Base-by-base conservation (phyloP, 1,140 invertebrate genomes). In the Antheraea pernyi region DNA sequence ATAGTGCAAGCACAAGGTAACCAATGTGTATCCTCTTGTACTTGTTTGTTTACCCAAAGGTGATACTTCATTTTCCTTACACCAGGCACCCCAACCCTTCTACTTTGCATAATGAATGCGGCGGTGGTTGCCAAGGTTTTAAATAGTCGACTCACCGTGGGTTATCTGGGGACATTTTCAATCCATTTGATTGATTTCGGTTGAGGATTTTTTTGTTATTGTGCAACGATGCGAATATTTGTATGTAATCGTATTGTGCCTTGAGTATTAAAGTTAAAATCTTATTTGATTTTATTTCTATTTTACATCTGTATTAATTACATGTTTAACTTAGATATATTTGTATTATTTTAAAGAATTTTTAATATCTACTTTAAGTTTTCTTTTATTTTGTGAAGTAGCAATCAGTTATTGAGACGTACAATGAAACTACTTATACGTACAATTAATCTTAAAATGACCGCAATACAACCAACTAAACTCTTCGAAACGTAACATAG, bases 31-130 rank as follows among this genome's bases (percentile, higher is more conserved):
- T 53, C 46, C 46, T 53, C 46, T 6, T 6, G 46, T 53, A 13
- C 16, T 53, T 53, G 46, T 53, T 53, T 53, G 46, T 53, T 53
- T 53, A 13, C 46, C 46, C 46, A 13, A 53, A 53, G 46, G 46
- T 53, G 46, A 53, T 53, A 53, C 46, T 53, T 53, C 46, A 53
- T 53, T 53, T 53, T 53, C 46, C 16, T 53, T 53, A 53, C 46
- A 53, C 7, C 46, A 16, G 46, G 46, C 46, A 53, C 46, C 46
- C 46, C 46, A 53, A 53, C 46, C 46, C 46, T 53, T 53, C 46
- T 53, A 53, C 46, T 53, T 53, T 53, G 46, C 46, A 53, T 53
- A 53, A 53, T 53, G 46, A 53, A 53, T 53, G 46, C 16, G 11
- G 0, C 46, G 11, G 46, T 11, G 16, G 46, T 16, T 16, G 16